A percentile compares a stretch with the other conserved stretches of the same genome.
Conservation (phyloP, 2,113 vertebrate species). For the Salvelinus fontinalis region DNA sequence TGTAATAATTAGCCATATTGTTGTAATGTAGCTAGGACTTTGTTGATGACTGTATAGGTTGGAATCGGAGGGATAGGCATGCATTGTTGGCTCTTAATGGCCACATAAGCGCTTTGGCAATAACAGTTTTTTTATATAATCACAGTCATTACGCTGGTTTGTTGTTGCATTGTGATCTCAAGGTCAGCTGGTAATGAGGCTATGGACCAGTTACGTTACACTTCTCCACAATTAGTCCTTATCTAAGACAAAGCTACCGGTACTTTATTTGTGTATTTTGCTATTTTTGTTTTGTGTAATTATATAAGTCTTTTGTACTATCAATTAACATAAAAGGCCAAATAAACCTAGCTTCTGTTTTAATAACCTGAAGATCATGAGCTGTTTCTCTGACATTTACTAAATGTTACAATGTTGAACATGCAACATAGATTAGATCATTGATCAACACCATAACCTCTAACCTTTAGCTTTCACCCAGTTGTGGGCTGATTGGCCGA, state of each 20-base stretch:
- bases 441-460: constrained; percentile 7
- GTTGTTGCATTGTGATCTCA: constrained; percentile 38
- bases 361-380: not conserved
- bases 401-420: constrained; percentile 2
- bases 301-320: not conserved
- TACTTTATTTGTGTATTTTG: not conserved
- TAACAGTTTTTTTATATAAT: constrained; percentile 50
- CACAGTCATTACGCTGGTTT: constrained; percentile 54
- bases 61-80: constrained; percentile 13
- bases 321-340: not conserved
- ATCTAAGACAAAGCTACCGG: not conserved
- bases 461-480: constrained; percentile 33
- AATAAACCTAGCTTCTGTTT: not conserved
- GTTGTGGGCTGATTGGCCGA: not conserved
- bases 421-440: constrained; percentile 5
- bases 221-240: not conserved
- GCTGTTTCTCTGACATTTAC: not conserved
- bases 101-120: constrained; percentile 50
- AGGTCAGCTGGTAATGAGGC: constrained; percentile 47
- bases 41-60: constrained; percentile 39
- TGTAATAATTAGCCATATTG: constrained; percentile 62
- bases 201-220: not conserved
- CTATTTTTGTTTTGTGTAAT: not conserved
- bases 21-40: constrained; percentile 26
- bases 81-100: constrained; percentile 43